A percentile compares a stretch with the other conserved stretches of the same genome.
These are phyloP conservation scores for Ptiloglossa arizonensis DNA, from an alignment of 1,140 invertebrate species.

Conservation along the genomic window DNA sequence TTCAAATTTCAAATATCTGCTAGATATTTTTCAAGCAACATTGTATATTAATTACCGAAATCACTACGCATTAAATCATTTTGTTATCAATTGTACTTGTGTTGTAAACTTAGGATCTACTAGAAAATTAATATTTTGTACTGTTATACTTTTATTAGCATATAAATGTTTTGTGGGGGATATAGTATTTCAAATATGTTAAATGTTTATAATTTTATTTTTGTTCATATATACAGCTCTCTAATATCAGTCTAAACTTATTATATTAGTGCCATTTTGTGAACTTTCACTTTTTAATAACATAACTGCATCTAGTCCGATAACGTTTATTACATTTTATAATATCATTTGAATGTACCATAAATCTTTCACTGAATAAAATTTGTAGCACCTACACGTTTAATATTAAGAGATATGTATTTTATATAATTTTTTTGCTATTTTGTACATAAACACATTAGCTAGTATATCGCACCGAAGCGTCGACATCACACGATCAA, in stretches of 20 bases:
- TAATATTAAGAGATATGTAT: no score
- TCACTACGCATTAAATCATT: no score
- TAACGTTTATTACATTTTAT: slow-evolving; percentile 13
- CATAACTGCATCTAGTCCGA: slow-evolving; percentile 26
- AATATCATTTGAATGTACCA: neutral
- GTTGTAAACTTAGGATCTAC: neutral
- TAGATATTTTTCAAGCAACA: no score
- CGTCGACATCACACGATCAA: no score
- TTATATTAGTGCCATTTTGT: neutral
- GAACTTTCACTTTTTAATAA: slow-evolving; percentile 24
- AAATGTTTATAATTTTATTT: neutral
- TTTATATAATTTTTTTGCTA: no score
- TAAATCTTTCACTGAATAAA: slow-evolving; percentile 7
- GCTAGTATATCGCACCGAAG: no score
- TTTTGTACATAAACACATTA: no score
- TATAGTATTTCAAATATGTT: no score
- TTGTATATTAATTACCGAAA: no score
- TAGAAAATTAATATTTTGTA: neutral
- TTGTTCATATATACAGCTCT: neutral
- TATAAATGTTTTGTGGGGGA: neutral
- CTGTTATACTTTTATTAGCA: neutral
- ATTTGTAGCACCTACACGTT: no score
- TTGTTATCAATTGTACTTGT: neutral
- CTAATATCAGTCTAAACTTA: neutral
- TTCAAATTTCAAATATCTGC: neutral